Evolutionary conservation across 2,888 invertebrate species (phyloP).

Genomic region (Frankliniella fusca): DNA sequence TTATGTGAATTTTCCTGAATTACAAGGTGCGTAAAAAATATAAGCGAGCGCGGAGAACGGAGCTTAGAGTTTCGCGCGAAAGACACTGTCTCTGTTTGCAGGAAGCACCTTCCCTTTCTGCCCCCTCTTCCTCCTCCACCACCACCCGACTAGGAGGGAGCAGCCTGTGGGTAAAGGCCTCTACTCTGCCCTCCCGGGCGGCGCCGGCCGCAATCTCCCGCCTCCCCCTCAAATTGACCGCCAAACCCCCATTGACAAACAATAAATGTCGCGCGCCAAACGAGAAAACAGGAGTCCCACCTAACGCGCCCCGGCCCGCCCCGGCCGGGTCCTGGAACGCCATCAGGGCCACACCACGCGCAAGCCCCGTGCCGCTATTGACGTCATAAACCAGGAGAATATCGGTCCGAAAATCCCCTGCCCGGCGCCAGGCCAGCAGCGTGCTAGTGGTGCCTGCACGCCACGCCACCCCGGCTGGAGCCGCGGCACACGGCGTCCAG

Average conservation of each 20-base stretch:
- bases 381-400: constrained; percentile 21
- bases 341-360: background rate
- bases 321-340: background rate
- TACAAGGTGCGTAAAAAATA: too few relatives aligned
- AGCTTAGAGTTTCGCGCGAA: too few relatives aligned
- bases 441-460: background rate
- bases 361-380: background rate
- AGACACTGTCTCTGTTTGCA: too few relatives aligned
- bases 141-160: too few relatives aligned
- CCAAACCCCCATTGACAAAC: constrained; percentile 19
- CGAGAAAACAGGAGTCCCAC: constrained; percentile 13
- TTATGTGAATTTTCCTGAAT: too few relatives aligned
- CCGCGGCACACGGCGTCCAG: background rate
- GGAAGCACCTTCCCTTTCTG: too few relatives aligned
- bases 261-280: constrained; percentile 15
- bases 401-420: constrained; percentile 12
- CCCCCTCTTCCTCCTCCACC: too few relatives aligned
- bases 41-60: too few relatives aligned
- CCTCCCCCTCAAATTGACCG: constrained; percentile 9
- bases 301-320: background rate
- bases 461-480: background rate
- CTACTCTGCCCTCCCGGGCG: background rate
- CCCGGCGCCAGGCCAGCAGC: background rate
- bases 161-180: too few relatives aligned
- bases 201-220: background rate